These are phyloP conservation scores for Ciconia boyciana DNA, from an alignment of 2,113 vertebrate species.

Conservation along the genomic window DNA sequence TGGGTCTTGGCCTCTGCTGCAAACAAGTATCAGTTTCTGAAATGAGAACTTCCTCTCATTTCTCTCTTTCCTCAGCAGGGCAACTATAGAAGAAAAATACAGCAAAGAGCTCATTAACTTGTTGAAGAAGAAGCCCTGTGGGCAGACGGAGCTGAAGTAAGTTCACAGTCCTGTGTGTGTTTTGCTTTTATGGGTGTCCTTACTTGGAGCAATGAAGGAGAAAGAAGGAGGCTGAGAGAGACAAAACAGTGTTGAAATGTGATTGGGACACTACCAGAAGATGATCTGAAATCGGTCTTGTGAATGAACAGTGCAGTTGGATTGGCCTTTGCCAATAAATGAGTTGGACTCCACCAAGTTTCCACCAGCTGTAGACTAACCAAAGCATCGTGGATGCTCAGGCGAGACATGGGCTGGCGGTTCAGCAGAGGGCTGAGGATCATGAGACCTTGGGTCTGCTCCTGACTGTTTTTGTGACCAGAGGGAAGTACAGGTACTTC, in stretches of 20 bases:
- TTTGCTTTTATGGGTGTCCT: background rate
- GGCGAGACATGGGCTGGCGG: background rate
- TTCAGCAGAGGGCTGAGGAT: background rate
- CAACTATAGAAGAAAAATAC: conserved; percentile 90
- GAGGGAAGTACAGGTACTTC: background rate
- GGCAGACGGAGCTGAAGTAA: conserved; percentile 94
- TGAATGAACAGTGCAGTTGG: background rate
- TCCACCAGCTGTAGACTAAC: background rate
- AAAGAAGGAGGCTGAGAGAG: background rate
- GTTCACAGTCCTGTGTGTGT: conserved; percentile 4
- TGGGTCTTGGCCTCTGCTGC: background rate
- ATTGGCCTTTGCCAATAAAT: background rate
- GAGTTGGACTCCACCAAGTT: background rate
- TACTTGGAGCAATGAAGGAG: background rate
- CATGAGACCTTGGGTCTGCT: background rate
- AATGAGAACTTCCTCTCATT: background rate
- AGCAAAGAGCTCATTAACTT: conserved; percentile 91
- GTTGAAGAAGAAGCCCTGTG: conserved; percentile 89
- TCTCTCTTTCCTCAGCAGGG: conserved; percentile 72
- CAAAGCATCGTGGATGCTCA: background rate
- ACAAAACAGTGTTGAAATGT: background rate
- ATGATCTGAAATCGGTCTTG: background rate
- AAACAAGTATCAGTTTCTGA: background rate
- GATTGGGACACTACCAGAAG: background rate
- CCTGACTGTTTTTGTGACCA: background rate